Conservation (phyloP, 2,888 invertebrate species). For the Microchrysa polita region DNA sequence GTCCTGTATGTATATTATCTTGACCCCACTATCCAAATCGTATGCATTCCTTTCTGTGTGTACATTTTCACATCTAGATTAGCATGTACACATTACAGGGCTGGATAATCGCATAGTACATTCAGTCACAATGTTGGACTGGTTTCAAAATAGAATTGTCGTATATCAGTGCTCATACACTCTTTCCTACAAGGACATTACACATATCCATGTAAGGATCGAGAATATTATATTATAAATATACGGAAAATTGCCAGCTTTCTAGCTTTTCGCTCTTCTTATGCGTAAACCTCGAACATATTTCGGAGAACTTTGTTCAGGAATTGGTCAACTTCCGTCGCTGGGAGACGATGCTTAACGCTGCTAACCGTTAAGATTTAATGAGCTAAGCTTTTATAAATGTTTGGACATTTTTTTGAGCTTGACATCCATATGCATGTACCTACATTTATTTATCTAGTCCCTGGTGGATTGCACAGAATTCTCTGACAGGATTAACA, state of each 20-base stretch:
- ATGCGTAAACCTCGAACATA: neutral
- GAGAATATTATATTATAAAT: neutral
- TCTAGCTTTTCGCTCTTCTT: too few species aligned
- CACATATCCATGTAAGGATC: neutral
- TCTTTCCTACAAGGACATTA: neutral
- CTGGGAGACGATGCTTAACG: too few species aligned
- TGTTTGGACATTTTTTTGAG: conserved; percentile 25
- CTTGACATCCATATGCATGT: too few species aligned
- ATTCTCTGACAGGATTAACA: too few species aligned
- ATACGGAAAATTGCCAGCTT: neutral
- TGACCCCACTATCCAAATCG: neutral
- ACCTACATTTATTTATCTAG: too few species aligned
- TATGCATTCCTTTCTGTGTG: neutral
- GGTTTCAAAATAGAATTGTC: neutral
- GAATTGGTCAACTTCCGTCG: neutral
- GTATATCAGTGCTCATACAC: neutral
- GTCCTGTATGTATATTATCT: neutral
- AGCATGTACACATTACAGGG: neutral
- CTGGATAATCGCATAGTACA: neutral
- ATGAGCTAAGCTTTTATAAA: conserved; percentile 40
- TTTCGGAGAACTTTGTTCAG: neutral
- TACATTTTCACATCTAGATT: conserved; percentile 11
- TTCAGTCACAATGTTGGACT: neutral
- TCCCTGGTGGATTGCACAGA: too few species aligned
- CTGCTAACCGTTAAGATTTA: conserved; percentile 32